Evolutionary conservation across 2,113 vertebrate species (phyloP), one percentile per base, ranked within the genome.

Genomic region (Rhea pennata): DNA sequence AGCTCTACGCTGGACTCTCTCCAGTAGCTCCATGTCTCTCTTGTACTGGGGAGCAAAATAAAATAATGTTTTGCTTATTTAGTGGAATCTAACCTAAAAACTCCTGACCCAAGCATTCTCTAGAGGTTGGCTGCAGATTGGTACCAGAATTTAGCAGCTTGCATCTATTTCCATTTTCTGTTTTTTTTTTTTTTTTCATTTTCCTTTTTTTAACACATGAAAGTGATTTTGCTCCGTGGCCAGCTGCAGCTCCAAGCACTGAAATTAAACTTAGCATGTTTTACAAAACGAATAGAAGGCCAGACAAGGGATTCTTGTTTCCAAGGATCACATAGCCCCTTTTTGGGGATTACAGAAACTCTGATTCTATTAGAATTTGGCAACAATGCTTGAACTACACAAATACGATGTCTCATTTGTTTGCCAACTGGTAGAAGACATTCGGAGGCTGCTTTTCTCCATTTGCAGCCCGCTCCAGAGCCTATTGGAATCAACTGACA

Each of bases 221-320:
- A 91, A 94, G 79, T 91, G 92, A 96, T 95, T 95, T 94, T 91
- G 76, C 94, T 92, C 91, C 80, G 95, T 31, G 56, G 94, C 95
- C 96, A 93, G 91, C 87, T 95, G 91, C 95, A 95, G 87, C 91
- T 96, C 84, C 84, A 44, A 94, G 95, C 91, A 36, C 89, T 75
- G 94, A 97, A 97, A 97, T 95, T 83, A 95, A 91, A 96, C 89
- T 94, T 96, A 67, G 84, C 92, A 93, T 94, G 91, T 97, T 97
- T 95, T 92, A 90, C 89, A 94, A 93, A 97, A 94, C 36, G 92
- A 91, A 74, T 95, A 94, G 96, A 97, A 97, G 94, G 93, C 96
- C 94, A 94, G 95, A 94, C 92, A 92, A 86, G 95, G 83, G 94
- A 90, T 71, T 90, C 91, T 94, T 83, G 84, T 95, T 96, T 97